phyloP scores from a whole-genome alignment of 1,140 invertebrate genomes.

The Megathymus violae region DNA sequence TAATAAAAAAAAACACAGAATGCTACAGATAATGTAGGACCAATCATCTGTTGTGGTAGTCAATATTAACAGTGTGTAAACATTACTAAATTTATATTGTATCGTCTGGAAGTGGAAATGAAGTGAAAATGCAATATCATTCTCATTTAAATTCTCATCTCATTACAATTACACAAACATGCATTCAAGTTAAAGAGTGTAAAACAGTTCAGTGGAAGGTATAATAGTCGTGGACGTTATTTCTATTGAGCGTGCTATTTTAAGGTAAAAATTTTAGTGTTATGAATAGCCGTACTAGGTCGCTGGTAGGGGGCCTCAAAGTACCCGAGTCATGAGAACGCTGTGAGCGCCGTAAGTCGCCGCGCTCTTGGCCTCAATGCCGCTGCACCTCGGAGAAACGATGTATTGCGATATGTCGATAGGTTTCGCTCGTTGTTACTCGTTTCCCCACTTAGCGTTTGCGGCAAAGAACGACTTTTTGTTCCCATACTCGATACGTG shows the following conservation, averaged over 20 bases:
- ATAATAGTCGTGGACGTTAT: neutral
- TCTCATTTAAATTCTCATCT: no score
- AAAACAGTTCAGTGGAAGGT: neutral
- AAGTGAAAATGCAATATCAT: no score
- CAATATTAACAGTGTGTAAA: no score
- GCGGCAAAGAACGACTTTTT: constrained; percentile 37
- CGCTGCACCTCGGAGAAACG: constrained; percentile 36
- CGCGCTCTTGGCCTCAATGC: constrained; percentile 17
- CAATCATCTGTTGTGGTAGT: no score
- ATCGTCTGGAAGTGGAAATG: no score
- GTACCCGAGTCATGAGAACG: constrained; percentile 52
- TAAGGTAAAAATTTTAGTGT: constrained; percentile 40
- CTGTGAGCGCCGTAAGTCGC: constrained; percentile 22
- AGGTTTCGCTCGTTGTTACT: constrained; percentile 52
- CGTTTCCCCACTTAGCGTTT: constrained; percentile 49
- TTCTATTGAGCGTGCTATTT: constrained; percentile 9
- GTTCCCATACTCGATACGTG: no score
- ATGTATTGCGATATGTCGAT: constrained; percentile 47
- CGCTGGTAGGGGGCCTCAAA: constrained; percentile 41
- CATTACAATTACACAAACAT: no score
- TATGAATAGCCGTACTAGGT: constrained; percentile 47
- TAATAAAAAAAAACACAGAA: no score
- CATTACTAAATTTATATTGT: no score
- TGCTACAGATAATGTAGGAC: no score
- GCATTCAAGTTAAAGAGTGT: neutral